These are phyloP conservation scores for Mamestra configurata DNA, from an alignment of 1,140 invertebrate species.

Conservation along the genomic window DNA sequence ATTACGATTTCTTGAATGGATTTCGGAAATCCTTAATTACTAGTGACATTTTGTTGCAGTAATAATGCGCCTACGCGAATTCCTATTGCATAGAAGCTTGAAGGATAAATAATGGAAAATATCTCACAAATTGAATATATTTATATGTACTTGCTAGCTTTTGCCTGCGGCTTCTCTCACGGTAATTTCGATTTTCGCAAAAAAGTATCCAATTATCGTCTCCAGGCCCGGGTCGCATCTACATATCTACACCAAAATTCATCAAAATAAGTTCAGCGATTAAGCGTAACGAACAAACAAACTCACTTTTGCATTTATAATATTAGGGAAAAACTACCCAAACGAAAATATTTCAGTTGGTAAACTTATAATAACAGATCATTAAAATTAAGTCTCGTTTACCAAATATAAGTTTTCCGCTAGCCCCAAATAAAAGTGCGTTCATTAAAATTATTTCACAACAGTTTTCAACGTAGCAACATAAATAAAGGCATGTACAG, in stretches of 20 bases:
- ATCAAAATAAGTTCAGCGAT: too few species aligned
- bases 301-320: too few species aligned
- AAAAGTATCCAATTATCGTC: too few species aligned
- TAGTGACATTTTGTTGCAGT: slow-evolving; percentile 29
- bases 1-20: slow-evolving; percentile 41
- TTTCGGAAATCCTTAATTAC: slow-evolving; percentile 40
- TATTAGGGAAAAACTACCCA: too few species aligned
- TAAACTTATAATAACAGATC: not conserved
- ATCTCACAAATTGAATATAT: too few species aligned
- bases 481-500: too few species aligned
- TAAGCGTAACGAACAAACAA: too few species aligned
- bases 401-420: not conserved
- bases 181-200: too few species aligned
- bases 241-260: too few species aligned
- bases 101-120: not conserved
- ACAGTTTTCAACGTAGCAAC: not conserved
- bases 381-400: not conserved
- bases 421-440: not conserved
- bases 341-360: not conserved
- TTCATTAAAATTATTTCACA: not conserved
- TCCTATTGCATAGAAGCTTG: not conserved
- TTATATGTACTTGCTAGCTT: too few species aligned
- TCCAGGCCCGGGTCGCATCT: too few species aligned
- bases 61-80: slow-evolving; percentile 26
- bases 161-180: too few species aligned